phyloP scores from a whole-genome alignment of 2,888 invertebrate species.

The Phanerotoma sp. region DNA sequence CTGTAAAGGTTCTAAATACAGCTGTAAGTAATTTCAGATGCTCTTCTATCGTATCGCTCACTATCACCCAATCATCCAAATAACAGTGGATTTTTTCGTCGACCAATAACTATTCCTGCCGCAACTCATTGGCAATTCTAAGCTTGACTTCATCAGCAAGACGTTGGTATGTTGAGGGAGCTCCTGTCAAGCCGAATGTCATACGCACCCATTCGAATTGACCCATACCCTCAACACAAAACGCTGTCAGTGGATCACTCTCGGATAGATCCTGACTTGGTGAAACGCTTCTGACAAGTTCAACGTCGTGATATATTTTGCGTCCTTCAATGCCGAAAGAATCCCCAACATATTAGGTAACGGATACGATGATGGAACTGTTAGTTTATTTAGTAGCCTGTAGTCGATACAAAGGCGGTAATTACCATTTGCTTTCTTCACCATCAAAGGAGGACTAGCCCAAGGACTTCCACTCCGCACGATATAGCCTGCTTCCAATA shows the following conservation, averaged over 20 bases:
- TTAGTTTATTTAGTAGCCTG: no score
- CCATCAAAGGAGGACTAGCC: no score
- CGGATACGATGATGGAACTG: background rate
- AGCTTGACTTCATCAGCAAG: no score
- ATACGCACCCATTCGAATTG: conserved; percentile 26
- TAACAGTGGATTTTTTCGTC: conserved; percentile 17
- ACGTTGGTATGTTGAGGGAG: conserved; percentile 26
- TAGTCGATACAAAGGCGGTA: no score
- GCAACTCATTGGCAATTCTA: conserved; percentile 20
- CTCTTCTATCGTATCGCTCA: conserved; percentile 24
- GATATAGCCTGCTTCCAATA: no score
- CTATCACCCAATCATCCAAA: conserved; percentile 28
- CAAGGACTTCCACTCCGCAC: no score
- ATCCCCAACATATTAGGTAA: background rate
- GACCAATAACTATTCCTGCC: conserved; percentile 15
- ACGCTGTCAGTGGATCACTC: conserved; percentile 15
- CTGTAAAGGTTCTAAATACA: conserved; percentile 20
- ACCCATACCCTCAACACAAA: conserved; percentile 26
- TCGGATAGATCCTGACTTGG: background rate
- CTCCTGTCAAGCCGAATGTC: conserved; percentile 30
- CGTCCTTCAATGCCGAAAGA: background rate
- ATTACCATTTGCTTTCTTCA: no score
- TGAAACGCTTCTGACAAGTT: background rate
- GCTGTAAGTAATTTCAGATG: conserved; percentile 15
- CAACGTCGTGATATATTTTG: background rate